A percentile compares a stretch with the other conserved stretches of the same genome.
Conservation (phyloP, 2,797 vertebrate species). For the Sardinella longiceps region DNA sequence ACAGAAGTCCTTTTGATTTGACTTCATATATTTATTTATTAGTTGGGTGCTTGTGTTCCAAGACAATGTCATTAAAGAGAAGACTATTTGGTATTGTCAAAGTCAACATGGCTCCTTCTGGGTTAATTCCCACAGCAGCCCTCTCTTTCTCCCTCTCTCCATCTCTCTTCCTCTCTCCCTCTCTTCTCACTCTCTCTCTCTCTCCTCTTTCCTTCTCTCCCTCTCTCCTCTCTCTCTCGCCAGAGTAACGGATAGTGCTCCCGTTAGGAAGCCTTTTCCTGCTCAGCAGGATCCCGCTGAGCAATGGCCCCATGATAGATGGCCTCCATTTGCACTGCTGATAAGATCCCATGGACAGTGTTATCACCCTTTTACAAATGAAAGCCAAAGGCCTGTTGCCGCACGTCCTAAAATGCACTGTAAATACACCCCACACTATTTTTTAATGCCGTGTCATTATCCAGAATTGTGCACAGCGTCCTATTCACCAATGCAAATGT, state of each 20-base stretch:
- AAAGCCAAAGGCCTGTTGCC: constrained; percentile 36
- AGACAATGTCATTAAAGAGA: background rate
- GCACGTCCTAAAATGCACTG: constrained; percentile 25
- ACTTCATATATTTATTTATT: too few species aligned
- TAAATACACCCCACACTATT: background rate
- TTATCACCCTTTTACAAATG: constrained; percentile 52
- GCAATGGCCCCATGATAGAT: constrained; percentile 58
- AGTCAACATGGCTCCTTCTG: background rate
- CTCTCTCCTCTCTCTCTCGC: background rate
- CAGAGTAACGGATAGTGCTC: background rate
- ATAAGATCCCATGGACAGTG: constrained; percentile 55
- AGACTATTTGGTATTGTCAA: constrained; percentile 14
- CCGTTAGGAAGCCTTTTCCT: background rate
- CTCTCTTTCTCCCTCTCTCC: background rate
- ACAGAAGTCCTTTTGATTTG: constrained; percentile 9
- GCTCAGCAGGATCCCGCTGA: constrained; percentile 35
- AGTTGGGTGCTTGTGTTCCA: background rate
- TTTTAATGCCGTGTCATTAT: background rate
- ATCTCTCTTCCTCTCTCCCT: too few species aligned
- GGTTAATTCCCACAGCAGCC: background rate
- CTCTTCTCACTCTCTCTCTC: background rate
- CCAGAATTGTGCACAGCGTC: background rate
- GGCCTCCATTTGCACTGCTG: constrained; percentile 63
- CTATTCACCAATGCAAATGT: background rate
- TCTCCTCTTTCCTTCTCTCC: background rate